Evolutionary conservation across 2,113 vertebrate species (phyloP).

Genomic region (Peromyscus polionotus): DNA sequence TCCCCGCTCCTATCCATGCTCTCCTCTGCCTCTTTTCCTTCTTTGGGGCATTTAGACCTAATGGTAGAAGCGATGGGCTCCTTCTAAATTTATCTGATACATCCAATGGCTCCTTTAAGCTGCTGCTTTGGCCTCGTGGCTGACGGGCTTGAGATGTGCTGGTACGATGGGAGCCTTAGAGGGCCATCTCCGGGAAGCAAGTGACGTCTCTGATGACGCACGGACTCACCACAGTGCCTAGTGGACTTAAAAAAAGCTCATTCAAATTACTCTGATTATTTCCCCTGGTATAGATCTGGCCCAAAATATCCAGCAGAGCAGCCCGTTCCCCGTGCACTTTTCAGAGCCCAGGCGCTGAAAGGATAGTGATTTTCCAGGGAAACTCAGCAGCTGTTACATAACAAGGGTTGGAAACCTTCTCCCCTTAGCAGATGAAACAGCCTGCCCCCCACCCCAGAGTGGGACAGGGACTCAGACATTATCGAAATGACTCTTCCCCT

Average conservation of each 20-base stretch:
- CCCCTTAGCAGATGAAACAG: not conserved
- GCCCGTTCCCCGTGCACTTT: conserved; percentile 55
- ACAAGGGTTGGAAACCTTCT: not conserved
- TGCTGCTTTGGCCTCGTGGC: not conserved
- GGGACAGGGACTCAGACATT: not conserved
- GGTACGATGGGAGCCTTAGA: not conserved
- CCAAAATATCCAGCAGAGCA: conserved; percentile 65
- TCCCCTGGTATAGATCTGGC: conserved; percentile 65
- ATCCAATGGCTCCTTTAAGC: not conserved
- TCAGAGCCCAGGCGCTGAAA: not conserved
- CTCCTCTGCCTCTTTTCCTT: not conserved
- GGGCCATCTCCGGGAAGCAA: not conserved
- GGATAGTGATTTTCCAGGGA: conserved; percentile 38
- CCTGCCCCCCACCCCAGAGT: not conserved
- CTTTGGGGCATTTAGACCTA: not conserved
- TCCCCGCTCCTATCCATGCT: not conserved
- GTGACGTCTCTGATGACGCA: conserved; percentile 30
- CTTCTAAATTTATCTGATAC: conserved; percentile 28
- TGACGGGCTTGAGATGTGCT: not conserved
- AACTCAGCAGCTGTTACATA: conserved; percentile 3
- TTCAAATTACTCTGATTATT: conserved; percentile 65
- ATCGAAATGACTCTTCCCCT: not conserved
- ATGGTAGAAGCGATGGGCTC: not conserved
- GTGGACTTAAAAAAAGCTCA: conserved; percentile 69
- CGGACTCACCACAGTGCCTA: not conserved